These are phyloP conservation scores for Alcedo atthis DNA, from an alignment of 2,797 vertebrate genomes.

Conservation along the genomic window DNA sequence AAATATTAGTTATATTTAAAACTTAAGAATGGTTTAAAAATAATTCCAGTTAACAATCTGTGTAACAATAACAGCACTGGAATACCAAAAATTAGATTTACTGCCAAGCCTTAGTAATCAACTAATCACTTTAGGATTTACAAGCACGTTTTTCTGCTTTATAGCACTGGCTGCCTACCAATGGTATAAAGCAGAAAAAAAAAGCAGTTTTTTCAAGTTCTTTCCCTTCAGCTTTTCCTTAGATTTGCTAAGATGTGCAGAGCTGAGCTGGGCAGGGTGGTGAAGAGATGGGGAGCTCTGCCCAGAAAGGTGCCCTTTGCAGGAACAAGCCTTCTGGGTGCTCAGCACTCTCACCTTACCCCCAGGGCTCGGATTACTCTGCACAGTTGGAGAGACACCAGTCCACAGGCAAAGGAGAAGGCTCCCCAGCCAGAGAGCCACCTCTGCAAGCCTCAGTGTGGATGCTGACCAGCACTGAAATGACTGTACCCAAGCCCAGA, in stretches of 20 bases:
- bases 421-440: neutral
- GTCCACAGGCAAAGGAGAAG: neutral
- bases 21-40: neutral
- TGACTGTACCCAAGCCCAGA: accelerated
- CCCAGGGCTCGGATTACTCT: slow-evolving; percentile 27
- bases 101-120: neutral
- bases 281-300: neutral
- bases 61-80: neutral
- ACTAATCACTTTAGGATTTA: neutral
- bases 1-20: neutral
- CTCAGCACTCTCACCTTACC: neutral
- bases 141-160: neutral
- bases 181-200: neutral
- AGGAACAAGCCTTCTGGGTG: neutral
- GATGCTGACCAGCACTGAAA: neutral
- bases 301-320: neutral
- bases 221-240: neutral
- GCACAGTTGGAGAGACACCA: neutral
- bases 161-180: neutral
- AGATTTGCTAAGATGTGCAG: neutral
- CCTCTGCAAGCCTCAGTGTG: neutral
- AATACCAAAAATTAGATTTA: neutral
- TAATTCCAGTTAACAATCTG: neutral
- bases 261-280: neutral
- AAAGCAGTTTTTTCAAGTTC: neutral